These are phyloP conservation scores for Papilio aristodemus DNA, from an alignment of 1,140 invertebrate species.

Conservation along the genomic window DNA sequence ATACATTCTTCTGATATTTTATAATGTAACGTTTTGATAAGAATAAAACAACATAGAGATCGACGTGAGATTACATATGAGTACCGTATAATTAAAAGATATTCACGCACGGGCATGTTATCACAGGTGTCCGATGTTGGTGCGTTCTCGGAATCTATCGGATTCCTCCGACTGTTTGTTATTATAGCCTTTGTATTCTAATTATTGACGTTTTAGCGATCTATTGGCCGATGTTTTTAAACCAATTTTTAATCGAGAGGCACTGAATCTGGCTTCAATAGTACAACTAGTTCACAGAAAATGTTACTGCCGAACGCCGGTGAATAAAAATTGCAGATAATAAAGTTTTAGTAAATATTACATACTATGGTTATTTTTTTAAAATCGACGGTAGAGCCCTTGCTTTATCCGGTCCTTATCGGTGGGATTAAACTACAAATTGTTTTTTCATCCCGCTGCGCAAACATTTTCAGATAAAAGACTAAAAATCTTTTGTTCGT, in stretches of 20 bases:
- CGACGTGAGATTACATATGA: conserved; percentile 8
- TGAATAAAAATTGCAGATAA: no score
- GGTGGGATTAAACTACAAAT: neutral
- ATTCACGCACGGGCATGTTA: conserved; percentile 1
- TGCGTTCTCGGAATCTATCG: neutral
- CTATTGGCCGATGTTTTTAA: neutral
- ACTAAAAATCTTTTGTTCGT: neutral
- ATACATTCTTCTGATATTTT: neutral
- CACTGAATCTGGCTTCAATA: neutral
- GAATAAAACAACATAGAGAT: conserved; percentile 10
- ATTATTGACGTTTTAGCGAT: neutral
- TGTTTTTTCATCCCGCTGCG: neutral
- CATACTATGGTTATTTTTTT: no score
- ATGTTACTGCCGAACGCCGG: no score
- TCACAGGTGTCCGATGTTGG: conserved; percentile 23
- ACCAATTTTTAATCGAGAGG: neutral
- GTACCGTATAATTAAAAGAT: conserved; percentile 21
- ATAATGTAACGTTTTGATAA: neutral
- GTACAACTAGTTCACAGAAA: no score
- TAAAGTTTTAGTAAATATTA: no score
- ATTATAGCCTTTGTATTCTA: conserved; percentile 15
- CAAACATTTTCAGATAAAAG: conserved; percentile 11
- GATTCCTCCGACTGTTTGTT: conserved; percentile 8
- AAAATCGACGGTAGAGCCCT: no score
- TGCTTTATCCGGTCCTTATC: no score